Evolutionary conservation across 2,888 invertebrate species (phyloP), one percentile per base, ranked within the genome.

Genomic region (Tetragnatha montana): DNA sequence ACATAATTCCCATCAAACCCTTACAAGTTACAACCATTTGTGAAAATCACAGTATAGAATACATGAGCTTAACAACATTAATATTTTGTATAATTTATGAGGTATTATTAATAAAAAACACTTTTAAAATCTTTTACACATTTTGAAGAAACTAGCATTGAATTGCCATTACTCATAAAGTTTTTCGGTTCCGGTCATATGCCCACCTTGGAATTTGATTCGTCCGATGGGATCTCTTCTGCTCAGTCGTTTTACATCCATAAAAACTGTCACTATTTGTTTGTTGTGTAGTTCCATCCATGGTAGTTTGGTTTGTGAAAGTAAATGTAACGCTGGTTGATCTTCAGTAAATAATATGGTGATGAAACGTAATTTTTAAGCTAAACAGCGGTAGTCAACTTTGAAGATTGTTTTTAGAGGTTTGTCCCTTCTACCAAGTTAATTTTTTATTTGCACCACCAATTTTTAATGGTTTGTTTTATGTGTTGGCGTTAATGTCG

Each of bases 201-300:
- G 60, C 17, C 17, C 8, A 60, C 0, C 17, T 60, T 17, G 60
- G 4, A 60, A 60, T 60, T 60, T 60, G 60, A 78, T 78, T 78
- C 51, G 78, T 78, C 60, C 22, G 60, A 22, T 60, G 22, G 60
- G 78, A 22, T 78, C 60, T 78, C 60, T 51, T 51, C 60, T 78
- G 78, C 22, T 51, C 60, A 78, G 78, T 78, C 51, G 78, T 60
- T 21, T 60, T 78, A 22, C 21, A 60, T 21, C 78, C 22, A 60
- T 78, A 22, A 21, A 60, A 60, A 60, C 78, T 78, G 78, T 60
- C 60, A 78, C 51, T 78, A 60, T 78, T 78, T 78, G 78, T 78
- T 78, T 78, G 78, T 78, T 78, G 60, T 60, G 60, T 60, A 60
- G 60, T 60, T 60, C 17, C 35, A 35, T 35, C 35, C 35, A 35